phyloP scores from a whole-genome alignment of 2,797 vertebrate species.

The Oreochromis mossambicus region DNA sequence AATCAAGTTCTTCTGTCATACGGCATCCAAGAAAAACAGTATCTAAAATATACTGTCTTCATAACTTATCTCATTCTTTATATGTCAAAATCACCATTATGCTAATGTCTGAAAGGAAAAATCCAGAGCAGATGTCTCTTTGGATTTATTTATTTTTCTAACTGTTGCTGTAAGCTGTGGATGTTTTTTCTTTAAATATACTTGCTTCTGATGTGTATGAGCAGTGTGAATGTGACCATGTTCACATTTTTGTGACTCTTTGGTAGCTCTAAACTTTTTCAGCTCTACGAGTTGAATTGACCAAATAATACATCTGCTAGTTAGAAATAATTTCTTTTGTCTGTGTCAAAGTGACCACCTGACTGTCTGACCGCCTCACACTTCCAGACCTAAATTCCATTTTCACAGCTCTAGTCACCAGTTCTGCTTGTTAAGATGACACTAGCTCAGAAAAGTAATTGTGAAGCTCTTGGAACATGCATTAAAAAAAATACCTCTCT shows the following conservation, averaged over 20 bases:
- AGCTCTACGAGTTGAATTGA: background rate
- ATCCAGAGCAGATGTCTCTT: background rate
- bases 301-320: background rate
- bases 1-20: conserved; percentile 9
- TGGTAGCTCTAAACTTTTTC: background rate
- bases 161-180: background rate
- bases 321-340: background rate
- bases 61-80: background rate
- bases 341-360: background rate
- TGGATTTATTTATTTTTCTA: background rate
- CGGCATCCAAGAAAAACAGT: background rate
- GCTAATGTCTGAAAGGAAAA: background rate
- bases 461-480: background rate
- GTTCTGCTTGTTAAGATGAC: background rate
- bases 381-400: background rate
- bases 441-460: background rate
- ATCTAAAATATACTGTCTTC: background rate
- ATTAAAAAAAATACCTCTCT: background rate
- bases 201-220: background rate
- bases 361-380: background rate
- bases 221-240: background rate
- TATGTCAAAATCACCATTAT: background rate
- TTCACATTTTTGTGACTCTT: background rate
- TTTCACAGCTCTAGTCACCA: background rate
- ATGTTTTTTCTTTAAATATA: background rate